A percentile compares a stretch with the other conserved stretches of the same genome.
These are phyloP conservation scores for Palaemon carinicauda DNA, from an alignment of 1,140 invertebrate species.

Conservation along the genomic window DNA sequence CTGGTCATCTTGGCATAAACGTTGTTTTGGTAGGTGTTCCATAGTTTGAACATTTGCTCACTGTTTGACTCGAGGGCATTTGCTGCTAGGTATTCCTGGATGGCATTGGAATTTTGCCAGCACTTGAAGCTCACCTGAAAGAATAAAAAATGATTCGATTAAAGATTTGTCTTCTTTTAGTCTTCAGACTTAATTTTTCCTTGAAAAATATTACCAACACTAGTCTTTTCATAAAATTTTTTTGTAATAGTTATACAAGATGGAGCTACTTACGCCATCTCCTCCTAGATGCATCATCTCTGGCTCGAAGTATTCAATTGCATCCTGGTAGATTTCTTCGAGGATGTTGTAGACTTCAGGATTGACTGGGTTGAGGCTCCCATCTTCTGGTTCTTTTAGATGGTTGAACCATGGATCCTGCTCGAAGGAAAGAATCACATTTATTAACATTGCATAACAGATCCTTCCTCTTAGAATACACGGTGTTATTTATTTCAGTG, in stretches of 20 bases:
- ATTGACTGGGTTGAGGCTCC: slow-evolving; percentile 75
- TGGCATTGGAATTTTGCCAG: slow-evolving; percentile 77
- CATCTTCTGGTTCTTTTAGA: slow-evolving; percentile 82
- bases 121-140: slow-evolving; percentile 66
- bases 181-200: too few relatives aligned
- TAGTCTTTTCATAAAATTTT: too few relatives aligned
- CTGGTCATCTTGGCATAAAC: slow-evolving; percentile 26
- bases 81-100: slow-evolving; percentile 70
- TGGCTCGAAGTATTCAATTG: slow-evolving; percentile 56
- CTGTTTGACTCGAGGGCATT: slow-evolving; percentile 12
- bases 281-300: slow-evolving; percentile 87
- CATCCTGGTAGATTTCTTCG: slow-evolving; percentile 56
- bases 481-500: too few relatives aligned
- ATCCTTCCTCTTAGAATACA: too few relatives aligned
- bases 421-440: too few relatives aligned
- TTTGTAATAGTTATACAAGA: not conserved
- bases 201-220: too few relatives aligned
- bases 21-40: slow-evolving; percentile 47
- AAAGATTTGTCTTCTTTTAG: too few relatives aligned
- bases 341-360: slow-evolving; percentile 78
- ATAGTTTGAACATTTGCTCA: slow-evolving; percentile 37
- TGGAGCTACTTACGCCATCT: slow-evolving; percentile 73
- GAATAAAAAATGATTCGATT: too few relatives aligned
- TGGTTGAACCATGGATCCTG: slow-evolving; percentile 15
- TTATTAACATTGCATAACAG: too few relatives aligned